Percentiles rank a stretch among this genome's conserved stretches.
These are phyloP conservation scores for Eilema depressum DNA, from an alignment of 2,888 invertebrate genomes.

Conservation along the genomic window DNA sequence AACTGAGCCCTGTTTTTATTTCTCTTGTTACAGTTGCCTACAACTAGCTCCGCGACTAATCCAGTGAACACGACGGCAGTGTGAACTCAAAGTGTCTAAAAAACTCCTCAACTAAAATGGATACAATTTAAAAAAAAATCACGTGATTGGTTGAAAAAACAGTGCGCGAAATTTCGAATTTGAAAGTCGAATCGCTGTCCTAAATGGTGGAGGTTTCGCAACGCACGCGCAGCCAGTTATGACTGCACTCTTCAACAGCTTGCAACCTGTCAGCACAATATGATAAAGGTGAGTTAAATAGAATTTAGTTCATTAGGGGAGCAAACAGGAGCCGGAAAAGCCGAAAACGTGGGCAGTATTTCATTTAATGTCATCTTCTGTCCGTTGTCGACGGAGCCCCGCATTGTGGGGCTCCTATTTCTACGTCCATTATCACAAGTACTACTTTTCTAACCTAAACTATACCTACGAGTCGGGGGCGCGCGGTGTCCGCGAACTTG, in stretches of 20 bases:
- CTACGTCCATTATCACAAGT: too few species aligned
- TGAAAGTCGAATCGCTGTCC: constrained; percentile 49
- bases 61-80: constrained; percentile 18
- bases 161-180: constrained; percentile 47
- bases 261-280: constrained; percentile 69
- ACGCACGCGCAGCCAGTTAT: constrained; percentile 62
- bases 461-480: too few species aligned
- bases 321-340: too few species aligned
- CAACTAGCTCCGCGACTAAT: constrained; percentile 1
- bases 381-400: too few species aligned
- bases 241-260: constrained; percentile 57
- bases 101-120: constrained; percentile 47
- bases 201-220: constrained; percentile 55
- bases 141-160: constrained; percentile 47
- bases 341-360: too few species aligned
- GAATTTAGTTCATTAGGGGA: not conserved
- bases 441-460: too few species aligned
- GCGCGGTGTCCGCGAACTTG: too few species aligned
- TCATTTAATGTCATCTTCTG: too few species aligned
- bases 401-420: too few species aligned
- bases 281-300: constrained; percentile 68
- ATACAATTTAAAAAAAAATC: constrained; percentile 31
- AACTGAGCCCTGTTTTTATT: constrained; percentile 17
- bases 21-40: constrained; percentile 39
- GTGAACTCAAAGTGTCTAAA: constrained; percentile 25